phyloP scores from a whole-genome alignment of 2,113 vertebrate genomes.

The Colaptes auratus region DNA sequence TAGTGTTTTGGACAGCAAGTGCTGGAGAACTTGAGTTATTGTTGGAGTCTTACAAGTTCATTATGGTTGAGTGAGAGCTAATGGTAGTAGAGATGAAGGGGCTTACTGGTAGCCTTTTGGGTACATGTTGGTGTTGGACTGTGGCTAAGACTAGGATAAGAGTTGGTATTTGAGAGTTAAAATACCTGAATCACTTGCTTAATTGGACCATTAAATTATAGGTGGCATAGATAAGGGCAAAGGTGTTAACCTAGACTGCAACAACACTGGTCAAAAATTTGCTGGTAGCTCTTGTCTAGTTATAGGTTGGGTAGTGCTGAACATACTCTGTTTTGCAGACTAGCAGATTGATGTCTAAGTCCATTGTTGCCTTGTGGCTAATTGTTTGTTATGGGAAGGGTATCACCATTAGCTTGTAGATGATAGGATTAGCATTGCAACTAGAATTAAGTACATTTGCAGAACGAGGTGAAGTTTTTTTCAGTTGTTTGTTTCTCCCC shows the following conservation, averaged over 20 bases:
- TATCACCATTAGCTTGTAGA: neutral
- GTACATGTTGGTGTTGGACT: neutral
- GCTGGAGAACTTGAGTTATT: neutral
- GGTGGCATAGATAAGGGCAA: neutral
- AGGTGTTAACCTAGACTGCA: neutral
- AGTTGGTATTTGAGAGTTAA: neutral
- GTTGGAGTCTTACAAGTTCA: neutral
- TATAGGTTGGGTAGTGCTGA: neutral
- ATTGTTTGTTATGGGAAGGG: neutral
- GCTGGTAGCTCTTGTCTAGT: neutral
- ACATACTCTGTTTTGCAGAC: neutral
- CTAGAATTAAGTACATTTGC: neutral
- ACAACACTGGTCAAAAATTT: neutral
- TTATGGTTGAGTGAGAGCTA: neutral
- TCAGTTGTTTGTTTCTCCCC: too few relatives aligned
- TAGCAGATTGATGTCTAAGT: neutral
- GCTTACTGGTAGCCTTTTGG: neutral
- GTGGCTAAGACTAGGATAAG: too few relatives aligned
- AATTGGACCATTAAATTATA: neutral
- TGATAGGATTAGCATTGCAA: neutral
- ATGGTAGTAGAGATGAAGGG: neutral
- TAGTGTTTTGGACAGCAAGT: neutral
- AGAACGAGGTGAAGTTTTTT: neutral
- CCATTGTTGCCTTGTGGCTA: neutral
- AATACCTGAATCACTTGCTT: neutral